These are phyloP conservation scores for Anoura caudifer DNA, from an alignment of 2,113 vertebrate genomes.

Conservation along the genomic window DNA sequence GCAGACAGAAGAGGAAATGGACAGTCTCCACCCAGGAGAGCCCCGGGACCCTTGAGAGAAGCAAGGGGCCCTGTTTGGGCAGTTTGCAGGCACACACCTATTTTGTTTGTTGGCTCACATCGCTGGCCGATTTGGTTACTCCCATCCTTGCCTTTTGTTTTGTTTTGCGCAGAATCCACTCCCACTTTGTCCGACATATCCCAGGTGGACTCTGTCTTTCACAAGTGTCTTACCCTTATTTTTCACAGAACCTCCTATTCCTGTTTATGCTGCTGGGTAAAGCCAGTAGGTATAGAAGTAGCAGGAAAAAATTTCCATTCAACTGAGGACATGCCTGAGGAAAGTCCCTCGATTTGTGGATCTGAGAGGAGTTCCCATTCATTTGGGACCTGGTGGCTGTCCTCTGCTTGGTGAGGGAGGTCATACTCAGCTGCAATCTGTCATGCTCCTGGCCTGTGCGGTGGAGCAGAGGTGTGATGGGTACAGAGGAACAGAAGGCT, in stretches of 20 bases:
- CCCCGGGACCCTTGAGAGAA: neutral
- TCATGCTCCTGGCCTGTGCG: too few species aligned
- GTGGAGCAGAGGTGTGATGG: neutral
- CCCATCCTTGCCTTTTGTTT: neutral
- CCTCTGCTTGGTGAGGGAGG: neutral
- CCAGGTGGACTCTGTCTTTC: neutral
- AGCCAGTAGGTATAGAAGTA: neutral
- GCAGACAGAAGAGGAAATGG: neutral
- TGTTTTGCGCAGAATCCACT: neutral
- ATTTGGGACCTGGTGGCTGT: neutral
- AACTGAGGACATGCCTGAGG: neutral
- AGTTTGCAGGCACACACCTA: neutral
- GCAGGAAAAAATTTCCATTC: constrained; percentile 45
- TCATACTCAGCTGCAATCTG: accelerated
- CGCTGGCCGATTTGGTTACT: neutral
- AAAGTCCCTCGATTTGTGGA: neutral
- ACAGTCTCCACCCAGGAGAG: neutral
- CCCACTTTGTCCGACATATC: neutral
- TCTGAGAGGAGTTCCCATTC: neutral
- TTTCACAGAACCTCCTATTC: constrained; percentile 19
- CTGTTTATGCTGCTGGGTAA: constrained; percentile 17
- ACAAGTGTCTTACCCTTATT: neutral
- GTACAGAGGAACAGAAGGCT: neutral
- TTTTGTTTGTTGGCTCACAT: neutral
- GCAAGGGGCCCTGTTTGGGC: accelerated